These are phyloP conservation scores for Villa cingulata DNA, from an alignment of 2,888 invertebrate species.

Conservation along the genomic window DNA sequence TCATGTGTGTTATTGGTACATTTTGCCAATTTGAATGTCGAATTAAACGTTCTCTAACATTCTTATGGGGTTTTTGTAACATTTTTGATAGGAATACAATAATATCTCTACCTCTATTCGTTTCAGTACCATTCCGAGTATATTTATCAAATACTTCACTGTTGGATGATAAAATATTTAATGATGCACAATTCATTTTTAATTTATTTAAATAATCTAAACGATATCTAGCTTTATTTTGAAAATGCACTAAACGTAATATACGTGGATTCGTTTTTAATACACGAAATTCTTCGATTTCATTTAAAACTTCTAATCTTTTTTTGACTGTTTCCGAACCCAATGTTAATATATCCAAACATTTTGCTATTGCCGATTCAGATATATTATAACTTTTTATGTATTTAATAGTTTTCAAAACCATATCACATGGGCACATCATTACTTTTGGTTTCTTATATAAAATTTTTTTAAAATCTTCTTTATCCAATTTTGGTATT, in stretches of 20 bases:
- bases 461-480: slow-evolving; percentile 42
- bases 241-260: slow-evolving; percentile 38
- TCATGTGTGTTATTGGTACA: slow-evolving; percentile 44
- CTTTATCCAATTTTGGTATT: slow-evolving; percentile 41
- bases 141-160: slow-evolving; percentile 37
- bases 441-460: slow-evolving; percentile 47
- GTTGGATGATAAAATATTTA: slow-evolving; percentile 35
- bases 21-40: slow-evolving; percentile 52
- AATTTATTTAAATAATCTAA: slow-evolving; percentile 39
- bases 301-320: slow-evolving; percentile 43
- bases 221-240: slow-evolving; percentile 38
- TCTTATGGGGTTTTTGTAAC: slow-evolving; percentile 23
- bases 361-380: slow-evolving; percentile 39
- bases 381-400: slow-evolving; percentile 45
- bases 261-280: slow-evolving; percentile 47
- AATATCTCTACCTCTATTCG: slow-evolving; percentile 38
- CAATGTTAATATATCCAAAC: slow-evolving; percentile 45
- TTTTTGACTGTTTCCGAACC: slow-evolving; percentile 42
- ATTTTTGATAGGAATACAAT: slow-evolving; percentile 33
- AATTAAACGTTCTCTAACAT: slow-evolving; percentile 33
- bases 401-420: slow-evolving; percentile 42
- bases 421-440: slow-evolving; percentile 42
- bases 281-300: slow-evolving; percentile 46
- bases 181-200: slow-evolving; percentile 38
- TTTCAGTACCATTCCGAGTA: slow-evolving; percentile 43